Evolutionary conservation across 2,888 invertebrate species (phyloP), one percentile per base, ranked within the genome.

Genomic region (Nemurella pictetii): DNA sequence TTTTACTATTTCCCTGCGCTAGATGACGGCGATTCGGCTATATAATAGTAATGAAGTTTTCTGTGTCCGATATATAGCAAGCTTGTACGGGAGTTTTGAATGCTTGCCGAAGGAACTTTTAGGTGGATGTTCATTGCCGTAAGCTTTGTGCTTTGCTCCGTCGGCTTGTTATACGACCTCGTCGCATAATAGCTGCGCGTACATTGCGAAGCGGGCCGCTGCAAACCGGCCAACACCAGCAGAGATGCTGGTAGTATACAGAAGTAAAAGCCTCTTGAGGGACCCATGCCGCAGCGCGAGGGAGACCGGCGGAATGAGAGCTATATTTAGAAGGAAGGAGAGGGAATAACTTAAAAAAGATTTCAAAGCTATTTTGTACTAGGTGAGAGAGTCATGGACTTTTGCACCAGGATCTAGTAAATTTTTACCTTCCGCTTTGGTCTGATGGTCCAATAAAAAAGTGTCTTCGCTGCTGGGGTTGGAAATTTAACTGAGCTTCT

Each of bases 141-240:
- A 30, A 81, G 80, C 80, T 81, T 81, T 81, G 80, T 81, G 80
- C 35, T 81, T 55, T 55, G 55, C 78, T 78, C 78, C 78, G 78
- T 30, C 25, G 30, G 26, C 30, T 35, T 81, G 35, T 35, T 25
- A 32, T 81, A 81, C 80, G 80, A 81, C 20, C 80, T 81, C 35
- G 36, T 81, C 80, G 36, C 80, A 30, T 81, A 81, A 81, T 35
- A 30, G 80, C 36, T 35, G n/a, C 55, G 55, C 35, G 5, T 55
- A 2, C 55, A 12, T n/a, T 35, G 80, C 80, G 5, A 35, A 26
- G 80, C 35, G 7, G 80, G 80, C 32, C 27, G 12, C 25, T 25
- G 80, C 32, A 35, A 35, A 35, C 32, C 26, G 0, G 27, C n/a
- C n/a, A n/a, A n/a, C n/a, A n/a, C n/a, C n/a, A n/a, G 26, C 25